A percentile compares a stretch with the other conserved stretches of the same genome.
Evolutionary conservation across 1,140 invertebrate genomes (phyloP).

Genomic region (Tetragnatha versicolor): DNA sequence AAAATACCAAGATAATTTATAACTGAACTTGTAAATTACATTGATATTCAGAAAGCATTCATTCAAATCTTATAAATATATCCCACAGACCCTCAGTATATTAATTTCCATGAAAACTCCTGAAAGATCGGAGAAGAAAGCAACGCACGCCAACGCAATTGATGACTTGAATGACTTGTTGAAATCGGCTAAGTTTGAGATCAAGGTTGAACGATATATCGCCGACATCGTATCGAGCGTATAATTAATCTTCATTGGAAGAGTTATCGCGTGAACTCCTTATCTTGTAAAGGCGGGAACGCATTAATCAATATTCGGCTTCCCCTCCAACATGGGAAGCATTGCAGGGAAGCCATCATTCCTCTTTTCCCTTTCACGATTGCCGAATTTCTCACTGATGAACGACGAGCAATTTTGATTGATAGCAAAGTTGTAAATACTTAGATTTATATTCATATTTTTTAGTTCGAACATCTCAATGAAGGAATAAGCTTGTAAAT

Average conservation of each 20-base stretch:
- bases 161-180: background rate
- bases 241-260: constrained; percentile 32
- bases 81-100: too few species aligned
- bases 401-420: too few species aligned
- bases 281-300: background rate
- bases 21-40: too few species aligned
- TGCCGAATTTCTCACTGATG: background rate
- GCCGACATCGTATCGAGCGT: background rate
- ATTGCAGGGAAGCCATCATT: background rate
- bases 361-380: background rate
- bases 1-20: too few species aligned
- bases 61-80: too few species aligned
- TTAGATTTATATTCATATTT: too few species aligned
- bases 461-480: too few species aligned
- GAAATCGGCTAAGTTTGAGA: background rate
- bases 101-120: too few species aligned
- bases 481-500: too few species aligned
- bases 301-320: constrained; percentile 5
- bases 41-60: too few species aligned
- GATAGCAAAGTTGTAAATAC: too few species aligned
- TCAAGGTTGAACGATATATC: background rate
- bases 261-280: constrained; percentile 1
- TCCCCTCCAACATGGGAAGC: background rate
- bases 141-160: background rate
- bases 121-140: too few species aligned